These are phyloP conservation scores for Pithys albifrons DNA, from an alignment of 2,113 vertebrate genomes.

Conservation along the genomic window DNA sequence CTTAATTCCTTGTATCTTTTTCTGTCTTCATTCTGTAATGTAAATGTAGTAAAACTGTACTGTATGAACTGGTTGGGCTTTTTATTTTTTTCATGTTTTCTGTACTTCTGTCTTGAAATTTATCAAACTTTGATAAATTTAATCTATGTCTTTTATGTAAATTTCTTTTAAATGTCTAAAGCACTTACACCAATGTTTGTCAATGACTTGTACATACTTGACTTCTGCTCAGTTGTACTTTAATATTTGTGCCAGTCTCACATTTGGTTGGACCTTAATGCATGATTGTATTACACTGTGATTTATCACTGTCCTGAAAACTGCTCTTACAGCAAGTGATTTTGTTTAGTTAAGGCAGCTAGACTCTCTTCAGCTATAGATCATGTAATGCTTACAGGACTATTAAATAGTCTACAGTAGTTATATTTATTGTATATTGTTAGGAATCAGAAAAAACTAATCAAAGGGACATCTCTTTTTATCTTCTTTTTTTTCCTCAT, in stretches of 20 bases:
- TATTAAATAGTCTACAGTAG: constrained; percentile 17
- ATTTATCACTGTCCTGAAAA: constrained; percentile 67
- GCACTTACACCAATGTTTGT: constrained; percentile 68
- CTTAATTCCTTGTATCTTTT: constrained; percentile 72
- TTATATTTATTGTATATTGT: constrained; percentile 41
- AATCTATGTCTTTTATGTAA: constrained; percentile 69
- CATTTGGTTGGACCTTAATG: constrained; percentile 70
- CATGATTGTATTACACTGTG: constrained; percentile 77
- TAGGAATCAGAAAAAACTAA: constrained; percentile 6
- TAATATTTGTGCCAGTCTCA: constrained; percentile 68
- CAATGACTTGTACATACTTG: constrained; percentile 76
- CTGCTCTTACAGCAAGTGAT: constrained; percentile 50
- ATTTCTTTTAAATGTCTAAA: constrained; percentile 75
- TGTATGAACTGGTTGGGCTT: constrained; percentile 54
- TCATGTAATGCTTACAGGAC: constrained; percentile 24
- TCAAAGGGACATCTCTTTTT: background rate
- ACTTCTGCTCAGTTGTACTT: constrained; percentile 64
- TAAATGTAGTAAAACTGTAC: constrained; percentile 75
- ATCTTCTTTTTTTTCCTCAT: background rate
- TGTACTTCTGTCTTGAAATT: constrained; percentile 80
- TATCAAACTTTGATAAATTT: constrained; percentile 84
- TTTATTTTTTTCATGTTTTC: constrained; percentile 69
- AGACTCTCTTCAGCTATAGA: constrained; percentile 39
- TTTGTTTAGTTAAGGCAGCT: constrained; percentile 62
- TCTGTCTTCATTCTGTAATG: constrained; percentile 80